Evolutionary conservation across 2,113 vertebrate species (phyloP), one percentile per base, ranked within the genome.

Genomic region (Echinops telfairi): DNA sequence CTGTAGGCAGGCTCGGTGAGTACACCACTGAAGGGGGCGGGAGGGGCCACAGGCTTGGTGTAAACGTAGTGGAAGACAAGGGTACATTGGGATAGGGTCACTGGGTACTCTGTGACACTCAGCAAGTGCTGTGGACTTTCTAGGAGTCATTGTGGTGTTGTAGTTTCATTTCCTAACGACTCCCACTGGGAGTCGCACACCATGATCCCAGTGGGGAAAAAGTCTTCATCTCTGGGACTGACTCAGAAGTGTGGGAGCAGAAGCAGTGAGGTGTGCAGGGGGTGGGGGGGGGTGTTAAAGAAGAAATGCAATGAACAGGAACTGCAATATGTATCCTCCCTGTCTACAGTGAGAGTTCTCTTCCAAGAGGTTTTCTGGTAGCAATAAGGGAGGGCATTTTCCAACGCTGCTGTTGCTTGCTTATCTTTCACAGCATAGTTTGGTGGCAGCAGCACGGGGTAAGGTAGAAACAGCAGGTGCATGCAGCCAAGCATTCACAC

Each of bases 81-180:
- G 47, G 2, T 53, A 53, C 47, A 53, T 14, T 53, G 47, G 47
- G 47, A 53, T 53, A 9, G 47, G 47, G 47, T 53, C 47, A 53
- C 47, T 7, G n/a, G n/a, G 15, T 2, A 12, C 22, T 0, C 0
- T 66, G n/a, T n/a, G 6, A 38, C 7, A 3, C 20, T 36, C 25
- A 81, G 71, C 23, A 77, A 73, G 6, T 1, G 11, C 57, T 66
- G 20, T 12, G 36, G 2, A 36, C 15, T 27, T 77, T 64, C 60
- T 57, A 33, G 36, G 27, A 0, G 40, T 29, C 15, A 17, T 31
- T 2, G 27, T 7, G n/a, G 19, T 16, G n/a, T 14, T 4, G 6
- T 40, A 10, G 47, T 15, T 83, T 89, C 75, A 43, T 68, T 80
- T 40, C 38, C 64, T 15, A 22, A 47, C 31, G 43, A 40, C 15